Percentiles rank a stretch among this genome's conserved stretches.
Conservation (phyloP, 2,888 invertebrate genomes). For the Dysmachus trigonus region DNA sequence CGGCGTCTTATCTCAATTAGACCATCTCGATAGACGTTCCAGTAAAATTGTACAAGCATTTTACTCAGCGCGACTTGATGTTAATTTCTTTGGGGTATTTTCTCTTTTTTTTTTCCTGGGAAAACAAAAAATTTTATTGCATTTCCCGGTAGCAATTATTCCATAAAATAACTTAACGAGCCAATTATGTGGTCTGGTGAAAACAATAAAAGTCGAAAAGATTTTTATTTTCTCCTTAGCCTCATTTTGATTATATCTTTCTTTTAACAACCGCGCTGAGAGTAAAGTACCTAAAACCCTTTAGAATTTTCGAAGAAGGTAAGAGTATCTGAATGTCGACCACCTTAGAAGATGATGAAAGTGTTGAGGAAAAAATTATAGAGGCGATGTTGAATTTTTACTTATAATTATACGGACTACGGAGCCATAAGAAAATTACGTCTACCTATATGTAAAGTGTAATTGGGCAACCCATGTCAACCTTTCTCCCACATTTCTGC, state of each 20-base stretch:
- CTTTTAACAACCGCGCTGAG: background rate
- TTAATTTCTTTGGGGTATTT: background rate
- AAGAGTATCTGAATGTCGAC: background rate
- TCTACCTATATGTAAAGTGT: background rate
- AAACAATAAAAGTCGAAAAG: background rate
- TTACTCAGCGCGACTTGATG: background rate
- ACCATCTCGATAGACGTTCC: background rate
- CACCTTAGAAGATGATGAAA: background rate
- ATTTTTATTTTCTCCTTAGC: background rate
- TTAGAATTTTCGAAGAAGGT: background rate
- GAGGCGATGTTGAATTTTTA: background rate
- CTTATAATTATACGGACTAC: background rate
- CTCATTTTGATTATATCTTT: background rate
- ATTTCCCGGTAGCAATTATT: constrained; percentile 2
- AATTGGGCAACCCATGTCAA: background rate
- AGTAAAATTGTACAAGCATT: background rate
- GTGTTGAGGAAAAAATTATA: background rate
- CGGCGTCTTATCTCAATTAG: constrained; percentile 14
- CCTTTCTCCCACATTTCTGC: background rate
- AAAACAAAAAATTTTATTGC: constrained; percentile 22
- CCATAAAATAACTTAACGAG: background rate
- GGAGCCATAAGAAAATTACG: background rate
- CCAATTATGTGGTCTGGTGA: background rate
- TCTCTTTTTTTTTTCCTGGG: background rate
- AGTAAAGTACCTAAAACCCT: too few relatives aligned